These are phyloP conservation scores for Chrysogorgia sp. DNA, from an alignment of 92 coral and sea anemone species.

Conservation along the genomic window DNA sequence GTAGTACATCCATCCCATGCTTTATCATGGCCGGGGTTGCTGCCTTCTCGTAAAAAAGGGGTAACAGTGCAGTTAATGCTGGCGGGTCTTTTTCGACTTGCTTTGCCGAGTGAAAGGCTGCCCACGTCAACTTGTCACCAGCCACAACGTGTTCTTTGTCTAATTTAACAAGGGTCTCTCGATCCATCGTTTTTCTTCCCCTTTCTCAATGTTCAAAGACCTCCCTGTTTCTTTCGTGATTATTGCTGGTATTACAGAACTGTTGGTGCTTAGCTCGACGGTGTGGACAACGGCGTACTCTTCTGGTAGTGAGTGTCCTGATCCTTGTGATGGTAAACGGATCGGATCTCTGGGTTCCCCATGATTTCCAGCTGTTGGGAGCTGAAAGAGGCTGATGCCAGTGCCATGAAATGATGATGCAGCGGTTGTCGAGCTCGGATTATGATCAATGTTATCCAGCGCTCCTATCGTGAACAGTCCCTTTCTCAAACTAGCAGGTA, in stretches of 20 bases:
- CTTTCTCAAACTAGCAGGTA: too few species aligned
- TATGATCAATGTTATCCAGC: too few species aligned
- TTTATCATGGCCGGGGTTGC: too few species aligned
- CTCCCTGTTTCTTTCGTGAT: conserved; percentile 45
- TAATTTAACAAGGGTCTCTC: conserved; percentile 19
- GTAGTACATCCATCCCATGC: too few species aligned
- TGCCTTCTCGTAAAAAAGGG: too few species aligned
- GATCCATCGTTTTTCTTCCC: conserved; percentile 58
- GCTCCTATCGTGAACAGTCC: too few species aligned
- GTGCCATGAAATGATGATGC: too few species aligned
- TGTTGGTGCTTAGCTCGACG: conserved; percentile 61
- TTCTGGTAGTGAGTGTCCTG: conserved; percentile 63
- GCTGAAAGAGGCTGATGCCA: too few species aligned
- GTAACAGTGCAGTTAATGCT: too few species aligned
- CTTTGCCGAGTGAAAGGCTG: conserved; percentile 33
- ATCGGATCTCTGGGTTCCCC: too few species aligned
- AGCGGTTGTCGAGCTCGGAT: too few species aligned
- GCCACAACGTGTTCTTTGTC: conserved; percentile 9
- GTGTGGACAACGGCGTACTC: conserved; percentile 69
- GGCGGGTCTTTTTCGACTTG: conserved; percentile 32
- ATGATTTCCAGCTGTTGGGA: too few species aligned
- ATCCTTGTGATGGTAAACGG: conserved; percentile 60
- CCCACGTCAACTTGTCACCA: conserved; percentile 26
- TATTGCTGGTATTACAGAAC: conserved; percentile 51
- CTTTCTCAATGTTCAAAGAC: conserved; percentile 44